Percentiles rank a stretch among this genome's conserved stretches.
Conservation (phyloP, 1,140 invertebrate genomes). For the Microplitis demolitor region DNA sequence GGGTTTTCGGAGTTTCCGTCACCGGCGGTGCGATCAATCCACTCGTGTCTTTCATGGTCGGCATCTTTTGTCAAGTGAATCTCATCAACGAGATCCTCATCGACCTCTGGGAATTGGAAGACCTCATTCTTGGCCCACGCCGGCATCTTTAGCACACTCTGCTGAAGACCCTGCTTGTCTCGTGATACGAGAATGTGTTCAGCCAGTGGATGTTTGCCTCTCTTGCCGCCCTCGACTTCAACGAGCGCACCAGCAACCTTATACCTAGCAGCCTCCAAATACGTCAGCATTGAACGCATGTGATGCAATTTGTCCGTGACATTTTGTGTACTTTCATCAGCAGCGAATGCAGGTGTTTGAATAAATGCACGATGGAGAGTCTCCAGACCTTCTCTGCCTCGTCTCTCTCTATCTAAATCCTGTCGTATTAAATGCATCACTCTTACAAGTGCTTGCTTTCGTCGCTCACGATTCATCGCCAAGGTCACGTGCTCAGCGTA, state of each 20-base stretch:
- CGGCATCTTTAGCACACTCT: conserved; percentile 85
- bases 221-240: conserved; percentile 78
- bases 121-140: conserved; percentile 74
- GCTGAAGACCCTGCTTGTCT: conserved; percentile 87
- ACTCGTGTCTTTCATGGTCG: conserved; percentile 60
- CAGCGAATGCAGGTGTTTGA: conserved; percentile 85
- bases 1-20: conserved; percentile 75
- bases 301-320: conserved; percentile 90
- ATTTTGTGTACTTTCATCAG: conserved; percentile 89
- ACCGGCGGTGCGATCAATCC: conserved; percentile 77
- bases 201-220: conserved; percentile 78
- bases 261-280: conserved; percentile 86
- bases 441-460: conserved; percentile 81
- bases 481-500: conserved; percentile 93
- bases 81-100: conserved; percentile 48
- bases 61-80: conserved; percentile 51
- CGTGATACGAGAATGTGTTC: conserved; percentile 85
- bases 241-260: conserved; percentile 83
- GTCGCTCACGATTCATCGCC: conserved; percentile 88
- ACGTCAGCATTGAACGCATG: conserved; percentile 89
- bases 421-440: conserved; percentile 81
- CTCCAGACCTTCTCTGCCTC: conserved; percentile 84
- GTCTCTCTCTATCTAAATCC: conserved; percentile 83
- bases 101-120: conserved; percentile 65
- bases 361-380: conserved; percentile 90